Evolutionary conservation across 2,888 invertebrate genomes (phyloP).

Genomic region (Nineta flava): DNA sequence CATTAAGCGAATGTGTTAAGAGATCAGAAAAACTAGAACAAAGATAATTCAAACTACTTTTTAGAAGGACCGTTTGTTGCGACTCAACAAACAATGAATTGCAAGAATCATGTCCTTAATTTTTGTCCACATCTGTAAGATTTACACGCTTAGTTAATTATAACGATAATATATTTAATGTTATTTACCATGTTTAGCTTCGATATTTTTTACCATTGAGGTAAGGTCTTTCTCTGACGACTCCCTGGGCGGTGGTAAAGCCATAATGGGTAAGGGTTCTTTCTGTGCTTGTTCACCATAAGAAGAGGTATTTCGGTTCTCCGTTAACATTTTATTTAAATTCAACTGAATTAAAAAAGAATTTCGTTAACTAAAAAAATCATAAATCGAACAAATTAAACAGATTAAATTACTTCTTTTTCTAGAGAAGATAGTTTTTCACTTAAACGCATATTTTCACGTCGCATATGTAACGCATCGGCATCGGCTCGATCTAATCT

Average conservation of each 20-base stretch:
- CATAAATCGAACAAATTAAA: not conserved
- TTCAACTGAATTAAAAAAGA: slow-evolving; percentile 3
- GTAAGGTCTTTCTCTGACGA: slow-evolving; percentile 45
- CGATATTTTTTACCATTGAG: slow-evolving; percentile 60
- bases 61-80: no score
- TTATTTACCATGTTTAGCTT: slow-evolving; percentile 63
- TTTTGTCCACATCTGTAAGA: no score
- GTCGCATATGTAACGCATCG: slow-evolving; percentile 60
- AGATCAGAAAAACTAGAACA: no score
- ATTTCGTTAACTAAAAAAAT: not conserved
- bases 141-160: no score
- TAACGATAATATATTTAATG: not conserved
- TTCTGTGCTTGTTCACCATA: not conserved
- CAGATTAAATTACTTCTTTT: slow-evolving; percentile 46
- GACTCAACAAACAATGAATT: no score
- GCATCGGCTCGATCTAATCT: slow-evolving; percentile 66
- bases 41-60: no score
- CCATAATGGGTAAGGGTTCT: not conserved
- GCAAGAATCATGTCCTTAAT: no score
- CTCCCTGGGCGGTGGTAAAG: slow-evolving; percentile 18
- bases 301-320: not conserved
- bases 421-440: slow-evolving; percentile 67
- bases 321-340: not conserved
- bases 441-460: slow-evolving; percentile 60
- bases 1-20: no score